phyloP scores from a whole-genome alignment of 2,888 invertebrate species.

The Cancer borealis region DNA sequence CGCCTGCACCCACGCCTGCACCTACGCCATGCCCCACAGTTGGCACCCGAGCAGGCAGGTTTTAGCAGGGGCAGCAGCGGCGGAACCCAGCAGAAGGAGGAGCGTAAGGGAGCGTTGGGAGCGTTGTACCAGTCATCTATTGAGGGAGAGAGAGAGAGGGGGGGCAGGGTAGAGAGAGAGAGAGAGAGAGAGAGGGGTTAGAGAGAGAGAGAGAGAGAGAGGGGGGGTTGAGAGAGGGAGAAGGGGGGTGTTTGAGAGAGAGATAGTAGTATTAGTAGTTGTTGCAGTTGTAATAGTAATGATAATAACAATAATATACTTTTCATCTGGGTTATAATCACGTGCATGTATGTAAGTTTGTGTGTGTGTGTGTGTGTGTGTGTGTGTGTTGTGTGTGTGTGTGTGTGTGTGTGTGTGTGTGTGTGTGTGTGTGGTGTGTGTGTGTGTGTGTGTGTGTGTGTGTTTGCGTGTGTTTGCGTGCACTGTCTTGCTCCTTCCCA shows the following conservation, averaged over 20 bases:
- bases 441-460: conserved; percentile 3
- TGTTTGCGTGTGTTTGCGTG: conserved; percentile 11
- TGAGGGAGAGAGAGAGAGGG: not conserved
- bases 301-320: not conserved
- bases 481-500: too few relatives aligned
- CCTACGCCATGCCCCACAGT: not conserved
- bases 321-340: not conserved
- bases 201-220: conserved; percentile 2
- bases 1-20: conserved; percentile 8
- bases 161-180: too few relatives aligned
- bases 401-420: conserved; percentile 20
- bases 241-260: too few relatives aligned
- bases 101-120: not conserved
- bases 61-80: not conserved
- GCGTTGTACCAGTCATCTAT: not conserved
- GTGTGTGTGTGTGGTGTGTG: conserved; percentile 11
- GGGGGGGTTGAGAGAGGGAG: too few relatives aligned
- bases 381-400: conserved; percentile 20
- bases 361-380: conserved; percentile 20
- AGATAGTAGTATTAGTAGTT: not conserved
- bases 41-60: not conserved
- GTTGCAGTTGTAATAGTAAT: not conserved
- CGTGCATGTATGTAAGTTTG: not conserved
- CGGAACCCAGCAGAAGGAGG: not conserved
- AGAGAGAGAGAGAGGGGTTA: not conserved